phyloP scores from a whole-genome alignment of 2,888 invertebrate genomes.

The Luperina testacea region DNA sequence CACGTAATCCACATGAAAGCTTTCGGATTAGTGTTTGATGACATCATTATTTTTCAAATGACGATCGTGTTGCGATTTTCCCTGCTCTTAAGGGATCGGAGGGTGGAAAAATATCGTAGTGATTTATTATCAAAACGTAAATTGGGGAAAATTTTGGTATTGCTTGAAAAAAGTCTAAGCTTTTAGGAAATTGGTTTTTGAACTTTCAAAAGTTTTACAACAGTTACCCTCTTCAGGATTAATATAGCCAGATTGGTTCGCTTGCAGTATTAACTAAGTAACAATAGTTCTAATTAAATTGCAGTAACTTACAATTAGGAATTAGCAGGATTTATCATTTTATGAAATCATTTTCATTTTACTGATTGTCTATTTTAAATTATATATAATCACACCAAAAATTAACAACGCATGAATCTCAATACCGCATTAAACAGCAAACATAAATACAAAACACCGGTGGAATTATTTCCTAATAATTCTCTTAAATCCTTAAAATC shows the following conservation, averaged over 20 bases:
- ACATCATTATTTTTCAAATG: slow-evolving; percentile 89
- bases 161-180: slow-evolving; percentile 24
- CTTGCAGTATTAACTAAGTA: neutral
- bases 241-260: neutral
- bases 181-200: slow-evolving; percentile 34
- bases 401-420: neutral
- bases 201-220: neutral
- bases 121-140: slow-evolving; percentile 83
- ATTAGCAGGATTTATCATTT: too few species aligned
- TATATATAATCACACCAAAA: neutral
- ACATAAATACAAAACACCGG: slow-evolving; percentile 55
- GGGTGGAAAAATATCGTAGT: slow-evolving; percentile 73
- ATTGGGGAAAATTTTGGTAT: slow-evolving; percentile 67
- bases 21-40: slow-evolving; percentile 90
- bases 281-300: neutral
- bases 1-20: slow-evolving; percentile 90
- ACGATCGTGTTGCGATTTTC: slow-evolving; percentile 87
- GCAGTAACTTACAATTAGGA: neutral
- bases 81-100: slow-evolving; percentile 77
- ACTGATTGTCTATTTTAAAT: too few species aligned
- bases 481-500: slow-evolving; percentile 81
- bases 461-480: slow-evolving; percentile 79
- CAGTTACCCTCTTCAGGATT: neutral
- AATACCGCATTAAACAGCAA: slow-evolving; percentile 53
- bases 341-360: too few species aligned